These are phyloP conservation scores for Acridotheres tristis DNA, from an alignment of 2,797 vertebrate genomes.

Conservation along the genomic window DNA sequence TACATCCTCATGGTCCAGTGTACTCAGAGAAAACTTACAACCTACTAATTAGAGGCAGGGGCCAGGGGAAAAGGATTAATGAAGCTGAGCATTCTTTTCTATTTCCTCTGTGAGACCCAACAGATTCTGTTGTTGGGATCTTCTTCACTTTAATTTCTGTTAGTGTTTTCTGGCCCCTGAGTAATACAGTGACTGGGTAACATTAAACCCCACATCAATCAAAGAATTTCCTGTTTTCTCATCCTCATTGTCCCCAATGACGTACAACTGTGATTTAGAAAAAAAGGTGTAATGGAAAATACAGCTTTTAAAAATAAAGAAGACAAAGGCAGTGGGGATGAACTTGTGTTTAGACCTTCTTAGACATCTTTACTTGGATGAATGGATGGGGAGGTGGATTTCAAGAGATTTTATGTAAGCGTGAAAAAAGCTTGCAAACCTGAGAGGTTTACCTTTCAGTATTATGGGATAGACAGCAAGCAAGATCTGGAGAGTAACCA, in stretches of 20 bases:
- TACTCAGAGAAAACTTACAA: not conserved
- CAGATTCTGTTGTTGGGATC: not conserved
- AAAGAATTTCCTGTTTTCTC: conserved; percentile 19
- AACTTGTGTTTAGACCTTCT: not conserved
- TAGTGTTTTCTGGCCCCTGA: not conserved
- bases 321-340: not conserved
- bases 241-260: not conserved
- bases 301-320: not conserved
- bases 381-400: not conserved
- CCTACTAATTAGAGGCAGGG: not conserved
- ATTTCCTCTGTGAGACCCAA: not conserved
- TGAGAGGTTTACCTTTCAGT: not conserved
- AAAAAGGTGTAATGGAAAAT: not conserved
- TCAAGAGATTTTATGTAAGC: not conserved
- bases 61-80: not conserved
- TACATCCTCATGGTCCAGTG: not conserved
- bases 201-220: not conserved
- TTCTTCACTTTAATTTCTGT: conserved; percentile 12
- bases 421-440: not conserved
- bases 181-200: not conserved
- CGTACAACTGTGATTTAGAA: not conserved
- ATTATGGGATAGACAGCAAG: not conserved
- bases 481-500: not conserved
- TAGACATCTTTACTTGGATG: not conserved
- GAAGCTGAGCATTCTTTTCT: not conserved